These are phyloP conservation scores for Trachythela sp. DNA, from an alignment of 64 coral and sea anemone genomes.

Conservation along the genomic window DNA sequence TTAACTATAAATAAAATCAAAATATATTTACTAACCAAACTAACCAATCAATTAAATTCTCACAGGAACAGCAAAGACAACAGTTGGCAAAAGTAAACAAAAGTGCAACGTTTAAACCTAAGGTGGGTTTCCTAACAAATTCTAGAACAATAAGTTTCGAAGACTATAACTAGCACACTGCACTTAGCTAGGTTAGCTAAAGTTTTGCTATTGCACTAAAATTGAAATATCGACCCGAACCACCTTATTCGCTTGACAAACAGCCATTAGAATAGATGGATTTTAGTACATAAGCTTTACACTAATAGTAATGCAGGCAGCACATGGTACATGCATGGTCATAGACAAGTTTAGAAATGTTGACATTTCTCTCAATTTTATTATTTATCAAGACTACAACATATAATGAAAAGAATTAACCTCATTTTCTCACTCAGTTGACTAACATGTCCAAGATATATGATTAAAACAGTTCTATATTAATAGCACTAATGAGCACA, in stretches of 20 bases:
- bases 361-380: no score
- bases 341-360: no score
- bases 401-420: background rate
- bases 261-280: no score
- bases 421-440: background rate
- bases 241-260: no score
- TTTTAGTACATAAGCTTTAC: no score
- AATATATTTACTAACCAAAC: background rate
- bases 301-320: background rate
- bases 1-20: background rate
- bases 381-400: no score
- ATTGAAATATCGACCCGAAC: no score
- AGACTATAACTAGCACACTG: background rate
- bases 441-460: background rate
- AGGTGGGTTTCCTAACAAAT: background rate
- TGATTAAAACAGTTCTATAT: no score
- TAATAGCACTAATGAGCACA: no score
- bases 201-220: no score
- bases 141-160: background rate
- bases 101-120: slow-evolving; percentile 12
- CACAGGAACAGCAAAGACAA: background rate
- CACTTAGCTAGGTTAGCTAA: no score
- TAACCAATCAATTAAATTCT: background rate
- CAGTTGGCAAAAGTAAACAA: background rate
- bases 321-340: no score